Percentiles rank a stretch among this genome's conserved stretches.
phyloP scores from a whole-genome alignment of 2,113 vertebrate species.

The Odocoileus hemionus region DNA sequence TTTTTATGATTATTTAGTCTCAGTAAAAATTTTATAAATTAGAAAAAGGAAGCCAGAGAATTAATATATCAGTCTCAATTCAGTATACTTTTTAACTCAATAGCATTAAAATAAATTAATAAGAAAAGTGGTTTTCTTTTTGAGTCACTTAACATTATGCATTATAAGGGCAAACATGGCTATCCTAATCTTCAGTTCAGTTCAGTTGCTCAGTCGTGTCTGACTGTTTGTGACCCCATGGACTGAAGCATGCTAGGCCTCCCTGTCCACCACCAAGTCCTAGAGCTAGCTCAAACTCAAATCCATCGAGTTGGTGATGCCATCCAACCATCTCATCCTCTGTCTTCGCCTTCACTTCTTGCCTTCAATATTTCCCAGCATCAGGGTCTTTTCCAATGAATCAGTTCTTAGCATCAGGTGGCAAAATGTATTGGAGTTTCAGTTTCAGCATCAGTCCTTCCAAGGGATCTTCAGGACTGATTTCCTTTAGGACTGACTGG shows the following conservation, averaged over 20 bases:
- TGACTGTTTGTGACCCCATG: background rate
- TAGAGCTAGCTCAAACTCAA: background rate
- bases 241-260: background rate
- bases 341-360: background rate
- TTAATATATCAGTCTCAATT: background rate
- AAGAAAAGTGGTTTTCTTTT: background rate
- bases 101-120: background rate
- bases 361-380: background rate
- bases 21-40: background rate
- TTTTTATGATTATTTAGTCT: background rate
- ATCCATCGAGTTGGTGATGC: rapidly evolving
- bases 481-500: background rate
- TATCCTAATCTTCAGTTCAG: background rate
- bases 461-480: background rate
- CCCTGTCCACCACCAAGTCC: background rate
- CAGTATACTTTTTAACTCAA: background rate
- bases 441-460: background rate
- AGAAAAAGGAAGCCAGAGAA: background rate
- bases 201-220: background rate
- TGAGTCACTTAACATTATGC: background rate
- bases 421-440: background rate
- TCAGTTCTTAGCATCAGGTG: background rate
- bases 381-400: background rate
- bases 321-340: background rate
- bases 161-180: background rate